phyloP scores from a whole-genome alignment of 2,888 invertebrate species.

The Desoria tigrina region DNA sequence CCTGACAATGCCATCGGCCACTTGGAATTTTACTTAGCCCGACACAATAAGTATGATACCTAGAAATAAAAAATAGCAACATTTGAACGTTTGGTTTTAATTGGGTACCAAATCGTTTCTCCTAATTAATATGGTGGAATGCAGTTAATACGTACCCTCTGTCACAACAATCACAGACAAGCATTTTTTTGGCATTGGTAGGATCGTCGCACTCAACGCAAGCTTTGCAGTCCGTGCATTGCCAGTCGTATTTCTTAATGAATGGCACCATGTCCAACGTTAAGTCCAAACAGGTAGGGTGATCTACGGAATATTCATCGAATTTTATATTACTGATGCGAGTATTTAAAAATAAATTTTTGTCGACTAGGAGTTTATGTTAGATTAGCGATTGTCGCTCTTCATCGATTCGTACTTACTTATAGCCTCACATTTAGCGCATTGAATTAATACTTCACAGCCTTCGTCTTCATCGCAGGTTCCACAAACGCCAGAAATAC shows the following conservation, averaged over 20 bases:
- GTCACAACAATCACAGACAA: slow-evolving; percentile 92
- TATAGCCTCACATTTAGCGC: slow-evolving; percentile 62
- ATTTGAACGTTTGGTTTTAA: neutral
- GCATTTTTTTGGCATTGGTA: slow-evolving; percentile 84
- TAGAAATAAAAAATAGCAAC: slow-evolving; percentile 50
- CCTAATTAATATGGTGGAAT: too few relatives aligned
- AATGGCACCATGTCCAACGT: slow-evolving; percentile 78
- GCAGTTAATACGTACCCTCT: too few relatives aligned
- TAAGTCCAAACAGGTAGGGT: slow-evolving; percentile 85
- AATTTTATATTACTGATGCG: slow-evolving; percentile 3
- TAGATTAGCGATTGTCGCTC: too few relatives aligned
- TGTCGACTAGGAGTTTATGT: too few relatives aligned
- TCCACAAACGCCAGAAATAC: slow-evolving; percentile 59
- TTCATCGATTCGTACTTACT: slow-evolving; percentile 35
- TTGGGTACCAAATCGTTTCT: neutral
- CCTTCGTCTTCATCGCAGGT: slow-evolving; percentile 60
- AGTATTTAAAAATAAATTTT: too few relatives aligned
- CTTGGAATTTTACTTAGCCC: slow-evolving; percentile 76
- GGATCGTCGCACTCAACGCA: slow-evolving; percentile 81
- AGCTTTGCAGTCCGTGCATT: slow-evolving; percentile 89
- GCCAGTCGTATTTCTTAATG: slow-evolving; percentile 85
- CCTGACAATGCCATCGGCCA: slow-evolving; percentile 86
- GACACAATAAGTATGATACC: slow-evolving; percentile 87
- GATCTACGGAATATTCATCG: slow-evolving; percentile 63
- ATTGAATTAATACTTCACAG: slow-evolving; percentile 63